Percentiles rank a stretch among this genome's conserved stretches.
Conservation (phyloP, 2,888 invertebrate species). For the Pilophorus perplexus region DNA sequence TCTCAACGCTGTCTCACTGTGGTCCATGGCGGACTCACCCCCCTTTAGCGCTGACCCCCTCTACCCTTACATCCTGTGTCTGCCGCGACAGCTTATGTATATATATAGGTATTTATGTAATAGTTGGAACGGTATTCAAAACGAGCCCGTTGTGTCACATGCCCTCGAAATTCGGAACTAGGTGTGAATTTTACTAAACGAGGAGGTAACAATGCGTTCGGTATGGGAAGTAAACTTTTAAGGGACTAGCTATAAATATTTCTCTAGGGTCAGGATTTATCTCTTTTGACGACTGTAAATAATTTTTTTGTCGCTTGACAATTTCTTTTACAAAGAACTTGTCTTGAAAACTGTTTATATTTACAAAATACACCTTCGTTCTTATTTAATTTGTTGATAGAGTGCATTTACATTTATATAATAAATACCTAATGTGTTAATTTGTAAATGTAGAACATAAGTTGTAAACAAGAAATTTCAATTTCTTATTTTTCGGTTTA, state of each 20-base stretch:
- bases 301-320: slow-evolving; percentile 1
- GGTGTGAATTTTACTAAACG: too few species aligned
- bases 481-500: slow-evolving; percentile 5
- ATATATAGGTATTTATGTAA: too few species aligned
- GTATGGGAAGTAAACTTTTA: slow-evolving; percentile 29
- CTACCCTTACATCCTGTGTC: too few species aligned
- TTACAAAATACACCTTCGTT: slow-evolving; percentile 19
- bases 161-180: too few species aligned
- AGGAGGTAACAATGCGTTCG: too few species aligned
- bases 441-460: slow-evolving; percentile 39
- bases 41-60: too few species aligned
- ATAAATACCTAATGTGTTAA: slow-evolving; percentile 37
- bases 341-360: slow-evolving; percentile 18
- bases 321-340: neutral
- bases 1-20: too few species aligned
- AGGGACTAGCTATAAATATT: slow-evolving; percentile 32
- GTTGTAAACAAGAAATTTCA: slow-evolving; percentile 23
- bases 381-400: slow-evolving; percentile 37
- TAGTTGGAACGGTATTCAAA: too few species aligned
- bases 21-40: too few species aligned
- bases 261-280: slow-evolving; percentile 28
- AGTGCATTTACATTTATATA: slow-evolving; percentile 38
- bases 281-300: slow-evolving; percentile 29
- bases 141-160: too few species aligned
- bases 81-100: too few species aligned